phyloP scores from a whole-genome alignment of 64 coral and sea anemone genomes.

The Dendrophyllia cribrosa region DNA sequence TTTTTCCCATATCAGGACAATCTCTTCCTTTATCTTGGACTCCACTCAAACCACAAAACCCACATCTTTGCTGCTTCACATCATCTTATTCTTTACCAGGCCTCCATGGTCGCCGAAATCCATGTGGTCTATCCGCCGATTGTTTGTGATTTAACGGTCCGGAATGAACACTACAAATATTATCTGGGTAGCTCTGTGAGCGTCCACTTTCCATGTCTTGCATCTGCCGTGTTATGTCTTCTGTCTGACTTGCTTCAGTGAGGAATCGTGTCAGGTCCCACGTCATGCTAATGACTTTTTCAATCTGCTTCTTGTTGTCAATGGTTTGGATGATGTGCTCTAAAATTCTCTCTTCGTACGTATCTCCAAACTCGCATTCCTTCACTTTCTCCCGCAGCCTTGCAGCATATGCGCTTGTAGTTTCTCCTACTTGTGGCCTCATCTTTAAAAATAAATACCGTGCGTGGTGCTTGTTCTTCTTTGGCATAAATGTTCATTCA shows the following conservation, averaged over 20 bases:
- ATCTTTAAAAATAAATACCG: slow-evolving; percentile 47
- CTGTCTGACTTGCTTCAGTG: no score
- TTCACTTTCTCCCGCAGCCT: slow-evolving; percentile 57
- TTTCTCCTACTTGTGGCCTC: neutral
- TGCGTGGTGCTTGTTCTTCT: slow-evolving; percentile 62
- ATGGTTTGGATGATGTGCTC: no score
- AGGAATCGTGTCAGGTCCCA: no score
- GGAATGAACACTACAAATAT: neutral
- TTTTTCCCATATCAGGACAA: slow-evolving; percentile 22
- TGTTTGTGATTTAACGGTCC: neutral
- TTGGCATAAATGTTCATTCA: slow-evolving; percentile 25
- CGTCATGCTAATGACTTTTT: no score
- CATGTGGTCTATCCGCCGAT: no score
- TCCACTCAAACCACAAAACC: neutral
- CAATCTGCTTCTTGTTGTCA: no score
- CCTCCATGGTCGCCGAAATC: neutral
- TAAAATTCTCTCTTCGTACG: neutral
- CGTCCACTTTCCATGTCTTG: slow-evolving; percentile 39
- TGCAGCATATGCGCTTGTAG: neutral
- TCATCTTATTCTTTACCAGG: neutral
- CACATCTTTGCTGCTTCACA: neutral
- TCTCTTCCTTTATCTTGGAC: slow-evolving; percentile 4
- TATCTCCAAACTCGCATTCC: slow-evolving; percentile 59
- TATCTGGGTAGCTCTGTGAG: neutral
- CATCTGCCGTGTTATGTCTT: slow-evolving; percentile 9